phyloP scores from a whole-genome alignment of 1,140 invertebrate genomes.

The Drosophila ficusphila region DNA sequence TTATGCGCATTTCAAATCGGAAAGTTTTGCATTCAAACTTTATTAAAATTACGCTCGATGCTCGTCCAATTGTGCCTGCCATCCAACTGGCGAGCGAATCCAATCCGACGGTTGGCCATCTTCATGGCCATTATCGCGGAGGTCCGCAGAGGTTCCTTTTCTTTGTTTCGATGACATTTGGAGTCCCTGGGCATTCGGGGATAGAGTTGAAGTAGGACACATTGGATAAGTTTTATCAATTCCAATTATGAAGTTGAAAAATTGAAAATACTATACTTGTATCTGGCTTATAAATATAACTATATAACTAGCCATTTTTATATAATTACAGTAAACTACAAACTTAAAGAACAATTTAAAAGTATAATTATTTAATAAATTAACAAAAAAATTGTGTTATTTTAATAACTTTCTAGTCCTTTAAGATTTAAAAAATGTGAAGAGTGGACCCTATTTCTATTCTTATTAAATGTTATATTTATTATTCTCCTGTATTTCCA shows the following conservation, averaged over 20 bases:
- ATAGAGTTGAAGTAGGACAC: background rate
- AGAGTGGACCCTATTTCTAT: too few relatives aligned
- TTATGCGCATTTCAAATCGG: slow-evolving; percentile 80
- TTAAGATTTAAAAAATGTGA: too few relatives aligned
- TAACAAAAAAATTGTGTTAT: too few relatives aligned
- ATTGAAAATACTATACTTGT: background rate
- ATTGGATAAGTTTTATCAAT: background rate
- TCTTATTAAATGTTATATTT: too few relatives aligned
- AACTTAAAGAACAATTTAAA: background rate
- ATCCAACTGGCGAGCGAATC: slow-evolving; percentile 2
- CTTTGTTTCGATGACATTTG: slow-evolving; percentile 14
- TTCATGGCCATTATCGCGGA: slow-evolving; percentile 12
- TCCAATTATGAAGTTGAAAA: background rate
- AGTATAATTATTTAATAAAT: too few relatives aligned
- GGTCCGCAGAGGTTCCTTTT: background rate
- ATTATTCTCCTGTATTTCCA: too few relatives aligned
- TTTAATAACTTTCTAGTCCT: too few relatives aligned
- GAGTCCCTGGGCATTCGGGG: background rate
- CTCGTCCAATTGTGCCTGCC: slow-evolving; percentile 39
- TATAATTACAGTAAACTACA: too few relatives aligned
- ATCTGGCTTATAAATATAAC: background rate
- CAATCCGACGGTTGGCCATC: slow-evolving; percentile 9
- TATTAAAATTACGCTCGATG: slow-evolving; percentile 78
- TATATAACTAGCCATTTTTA: too few relatives aligned
- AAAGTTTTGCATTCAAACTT: slow-evolving; percentile 80